phyloP scores from a whole-genome alignment of 2,888 invertebrate genomes.

The Hanleya hanleyi region DNA sequence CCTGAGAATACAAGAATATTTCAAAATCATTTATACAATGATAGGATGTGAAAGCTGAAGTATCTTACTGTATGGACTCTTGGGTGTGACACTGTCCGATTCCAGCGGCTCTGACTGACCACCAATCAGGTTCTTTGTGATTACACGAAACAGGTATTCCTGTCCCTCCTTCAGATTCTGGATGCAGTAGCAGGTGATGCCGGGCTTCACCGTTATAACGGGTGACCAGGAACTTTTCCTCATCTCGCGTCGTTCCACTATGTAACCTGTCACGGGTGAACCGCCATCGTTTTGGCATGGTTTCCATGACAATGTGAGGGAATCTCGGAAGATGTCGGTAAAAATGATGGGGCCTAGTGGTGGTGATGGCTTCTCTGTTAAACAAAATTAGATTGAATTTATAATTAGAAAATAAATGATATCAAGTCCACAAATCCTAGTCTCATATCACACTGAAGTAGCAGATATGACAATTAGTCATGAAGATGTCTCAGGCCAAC shows the following conservation, averaged over 20 bases:
- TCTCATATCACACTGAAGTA: no score
- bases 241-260: constrained; percentile 65
- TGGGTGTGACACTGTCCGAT: constrained; percentile 59
- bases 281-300: constrained; percentile 91
- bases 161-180: constrained; percentile 74
- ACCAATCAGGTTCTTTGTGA: constrained; percentile 68
- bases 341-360: constrained; percentile 64
- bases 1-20: no score
- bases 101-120: constrained; percentile 63
- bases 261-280: constrained; percentile 77
- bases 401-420: no score
- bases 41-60: neutral
- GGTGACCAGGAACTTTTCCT: constrained; percentile 79
- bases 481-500: no score
- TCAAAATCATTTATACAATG: no score
- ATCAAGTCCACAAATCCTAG: no score
- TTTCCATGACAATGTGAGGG: constrained; percentile 74
- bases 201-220: constrained; percentile 89
- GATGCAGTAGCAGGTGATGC: constrained; percentile 59
- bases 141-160: constrained; percentile 70
- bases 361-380: constrained; percentile 53
- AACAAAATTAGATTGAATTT: neutral
- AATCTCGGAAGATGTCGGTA: constrained; percentile 58
- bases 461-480: no score
- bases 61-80: constrained; percentile 62